phyloP scores from a whole-genome alignment of 2,888 invertebrate genomes.

The Melanargia galathea region DNA sequence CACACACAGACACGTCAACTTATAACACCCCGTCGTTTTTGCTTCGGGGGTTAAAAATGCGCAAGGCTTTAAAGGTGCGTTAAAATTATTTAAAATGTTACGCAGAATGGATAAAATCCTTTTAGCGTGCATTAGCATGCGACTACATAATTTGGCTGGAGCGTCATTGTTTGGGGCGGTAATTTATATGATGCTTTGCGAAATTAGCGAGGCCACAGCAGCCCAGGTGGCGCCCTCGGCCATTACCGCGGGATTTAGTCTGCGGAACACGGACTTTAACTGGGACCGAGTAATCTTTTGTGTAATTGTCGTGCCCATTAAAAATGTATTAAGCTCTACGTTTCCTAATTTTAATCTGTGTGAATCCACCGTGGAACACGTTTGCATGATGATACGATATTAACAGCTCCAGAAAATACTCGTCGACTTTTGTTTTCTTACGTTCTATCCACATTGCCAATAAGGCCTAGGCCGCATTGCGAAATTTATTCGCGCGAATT shows the following conservation, averaged over 20 bases:
- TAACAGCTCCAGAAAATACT: constrained; percentile 4
- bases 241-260: constrained; percentile 70
- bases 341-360: constrained; percentile 42
- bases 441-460: neutral
- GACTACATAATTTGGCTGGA: constrained; percentile 56
- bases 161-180: constrained; percentile 72
- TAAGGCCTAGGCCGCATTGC: no score
- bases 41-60: no score
- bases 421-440: neutral
- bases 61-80: neutral
- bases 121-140: constrained; percentile 54
- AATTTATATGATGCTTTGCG: constrained; percentile 74
- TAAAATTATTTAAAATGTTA: constrained; percentile 46
- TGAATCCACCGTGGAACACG: constrained; percentile 15
- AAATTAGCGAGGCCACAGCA: constrained; percentile 65
- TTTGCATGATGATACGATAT: constrained; percentile 15
- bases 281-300: constrained; percentile 63
- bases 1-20: no score
- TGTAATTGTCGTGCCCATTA: constrained; percentile 68
- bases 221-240: constrained; percentile 66
- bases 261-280: constrained; percentile 52
- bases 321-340: constrained; percentile 57
- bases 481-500: no score
- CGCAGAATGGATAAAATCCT: constrained; percentile 58
- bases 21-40: no score